Evolutionary conservation across 2,113 vertebrate species (phyloP).

Genomic region (Leucosticte australis): DNA sequence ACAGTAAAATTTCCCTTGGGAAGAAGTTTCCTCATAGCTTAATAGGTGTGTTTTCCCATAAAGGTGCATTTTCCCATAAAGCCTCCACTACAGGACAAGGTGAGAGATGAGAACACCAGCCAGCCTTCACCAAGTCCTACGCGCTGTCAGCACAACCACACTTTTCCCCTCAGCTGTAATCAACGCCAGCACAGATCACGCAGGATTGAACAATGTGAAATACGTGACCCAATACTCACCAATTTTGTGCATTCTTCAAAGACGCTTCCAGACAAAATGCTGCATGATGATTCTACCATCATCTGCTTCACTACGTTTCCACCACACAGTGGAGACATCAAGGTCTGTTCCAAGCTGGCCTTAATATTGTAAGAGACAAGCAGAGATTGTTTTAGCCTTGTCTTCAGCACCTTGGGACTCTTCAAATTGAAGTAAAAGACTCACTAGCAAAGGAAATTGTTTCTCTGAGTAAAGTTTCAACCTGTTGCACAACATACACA

Average conservation of each 20-base stretch:
- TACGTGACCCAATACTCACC: conserved; percentile 66
- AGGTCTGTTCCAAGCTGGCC: conserved; percentile 3
- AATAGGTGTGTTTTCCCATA: neutral
- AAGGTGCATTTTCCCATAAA: neutral
- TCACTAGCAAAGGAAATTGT: neutral
- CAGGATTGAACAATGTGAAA: neutral
- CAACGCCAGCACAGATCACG: neutral
- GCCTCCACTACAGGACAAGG: neutral
- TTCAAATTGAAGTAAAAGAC: neutral
- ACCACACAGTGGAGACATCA: conserved; percentile 72
- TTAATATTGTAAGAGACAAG: conserved; percentile 17
- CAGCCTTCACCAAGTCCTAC: neutral
- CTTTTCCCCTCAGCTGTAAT: neutral
- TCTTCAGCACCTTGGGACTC: neutral
- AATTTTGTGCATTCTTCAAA: conserved; percentile 88
- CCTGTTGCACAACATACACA: neutral
- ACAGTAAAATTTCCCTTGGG: neutral
- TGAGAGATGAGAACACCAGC: neutral
- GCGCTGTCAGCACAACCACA: neutral
- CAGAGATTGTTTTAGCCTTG: neutral
- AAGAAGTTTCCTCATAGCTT: neutral
- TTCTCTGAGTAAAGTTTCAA: neutral
- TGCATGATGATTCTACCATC: conserved; percentile 89
- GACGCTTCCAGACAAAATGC: conserved; percentile 79
- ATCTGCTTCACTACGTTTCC: conserved; percentile 81